Base-by-base conservation (phyloP, 2,888 invertebrate genomes). In the Platerodrilus igneus region DNA sequence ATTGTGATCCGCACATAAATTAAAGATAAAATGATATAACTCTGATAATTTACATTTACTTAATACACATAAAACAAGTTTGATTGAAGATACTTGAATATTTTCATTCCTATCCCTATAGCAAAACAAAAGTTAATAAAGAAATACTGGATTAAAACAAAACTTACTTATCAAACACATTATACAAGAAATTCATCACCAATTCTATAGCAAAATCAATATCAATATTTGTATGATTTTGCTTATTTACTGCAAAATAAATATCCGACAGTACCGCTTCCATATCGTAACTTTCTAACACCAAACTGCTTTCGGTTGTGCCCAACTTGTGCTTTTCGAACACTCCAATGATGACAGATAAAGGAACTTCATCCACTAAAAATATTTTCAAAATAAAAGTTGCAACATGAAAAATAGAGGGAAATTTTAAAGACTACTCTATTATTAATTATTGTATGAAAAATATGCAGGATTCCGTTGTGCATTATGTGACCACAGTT, bases 261-360 rank as follows among this genome's bases (percentile, higher is more conserved):
- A 86, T 81, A 56, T 86, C 85, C 2, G 77, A 78, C 4, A 88
- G 67, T 9, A 87, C 77, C 27, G 80, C 79, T 59, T 84, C 83
- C 13, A 86, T 62, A 60, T 86, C 84, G 21, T 74, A 75, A 17
- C 77, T 75, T 58, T 82, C 81, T 22, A 87, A 64, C 15, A 75
- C 75, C 10, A 83, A 69, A 44, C 78, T 76, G 60, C 78, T 79
- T 60, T 86, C 84, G 2, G 79, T 81, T 1, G 78, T 67, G 38
- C 81, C 79, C 8, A 85, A 72, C 55, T 79, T 78, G 59, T 85
- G 84, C 26, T 79, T 75, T 32, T 81, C 78, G 59, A 86, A 85
- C 15, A 86, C 81, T 29, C 80, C 81, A 19, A 77, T 76, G 51
- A 85, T 75, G 35, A 82, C 73, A 6, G 78, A 72, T 3, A 67